phyloP scores from a whole-genome alignment of 2,888 invertebrate genomes.

The Orgyia antiqua region DNA sequence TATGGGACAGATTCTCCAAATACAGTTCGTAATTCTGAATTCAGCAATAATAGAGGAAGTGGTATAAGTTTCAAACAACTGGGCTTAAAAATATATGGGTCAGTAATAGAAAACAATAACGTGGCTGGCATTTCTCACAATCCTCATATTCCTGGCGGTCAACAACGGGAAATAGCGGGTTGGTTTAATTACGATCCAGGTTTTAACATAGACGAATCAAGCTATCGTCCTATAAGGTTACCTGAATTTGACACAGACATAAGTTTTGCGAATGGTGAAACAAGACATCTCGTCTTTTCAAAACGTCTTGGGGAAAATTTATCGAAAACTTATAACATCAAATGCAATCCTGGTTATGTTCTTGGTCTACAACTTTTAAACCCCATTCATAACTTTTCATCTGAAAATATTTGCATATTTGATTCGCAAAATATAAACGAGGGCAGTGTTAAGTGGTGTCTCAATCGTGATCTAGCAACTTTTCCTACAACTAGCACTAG shows the following conservation, averaged over 20 bases:
- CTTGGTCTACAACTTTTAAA: constrained; percentile 94
- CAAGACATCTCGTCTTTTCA: constrained; percentile 88
- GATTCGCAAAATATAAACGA: constrained; percentile 84
- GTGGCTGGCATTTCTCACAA: constrained; percentile 95
- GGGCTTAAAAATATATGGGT: constrained; percentile 87
- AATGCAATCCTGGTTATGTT: constrained; percentile 89
- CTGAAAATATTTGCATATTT: constrained; percentile 88
- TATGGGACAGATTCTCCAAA: constrained; percentile 91
- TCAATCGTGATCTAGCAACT: constrained; percentile 89
- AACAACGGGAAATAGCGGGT: constrained; percentile 94
- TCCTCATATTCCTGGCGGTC: constrained; percentile 88
- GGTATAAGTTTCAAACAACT: constrained; percentile 94
- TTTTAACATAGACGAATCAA: constrained; percentile 81
- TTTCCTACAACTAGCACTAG: constrained; percentile 94
- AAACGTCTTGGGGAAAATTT: constrained; percentile 78
- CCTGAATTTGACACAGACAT: constrained; percentile 81
- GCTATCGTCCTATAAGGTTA: constrained; percentile 85
- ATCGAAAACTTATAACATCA: constrained; percentile 78
- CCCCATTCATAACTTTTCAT: constrained; percentile 92
- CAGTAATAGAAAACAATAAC: constrained; percentile 88
- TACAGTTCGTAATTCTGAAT: constrained; percentile 89
- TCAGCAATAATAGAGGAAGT: constrained; percentile 89
- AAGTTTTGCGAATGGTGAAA: constrained; percentile 83
- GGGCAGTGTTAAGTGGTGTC: constrained; percentile 84
- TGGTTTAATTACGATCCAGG: constrained; percentile 90